A percentile compares a stretch with the other conserved stretches of the same genome.
Conservation (phyloP, 1,140 invertebrate genomes). For the Cydia amplana region DNA sequence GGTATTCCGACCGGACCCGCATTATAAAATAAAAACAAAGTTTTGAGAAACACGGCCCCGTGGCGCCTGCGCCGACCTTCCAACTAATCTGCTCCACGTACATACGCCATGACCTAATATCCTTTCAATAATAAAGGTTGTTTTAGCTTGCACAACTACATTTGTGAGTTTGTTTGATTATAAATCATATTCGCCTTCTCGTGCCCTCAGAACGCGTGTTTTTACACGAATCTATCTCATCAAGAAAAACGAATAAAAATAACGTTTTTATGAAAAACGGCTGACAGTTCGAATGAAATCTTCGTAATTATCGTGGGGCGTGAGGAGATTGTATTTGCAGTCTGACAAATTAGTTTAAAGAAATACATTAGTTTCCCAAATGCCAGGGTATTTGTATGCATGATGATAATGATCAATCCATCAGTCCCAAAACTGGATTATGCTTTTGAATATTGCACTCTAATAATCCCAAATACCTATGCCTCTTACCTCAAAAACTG, state of each 20-base stretch:
- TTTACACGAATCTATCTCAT: constrained; percentile 61
- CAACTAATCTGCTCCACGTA: constrained; percentile 30
- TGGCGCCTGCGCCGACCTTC: constrained; percentile 62
- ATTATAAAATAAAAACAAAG: constrained; percentile 68
- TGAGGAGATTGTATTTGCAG: constrained; percentile 22
- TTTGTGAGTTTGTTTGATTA: constrained; percentile 41
- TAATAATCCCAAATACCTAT: background rate
- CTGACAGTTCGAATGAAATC: constrained; percentile 39
- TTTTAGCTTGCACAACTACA: background rate
- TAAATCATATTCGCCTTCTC: constrained; percentile 68
- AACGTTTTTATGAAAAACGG: constrained; percentile 44
- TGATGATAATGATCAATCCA: constrained; percentile 14
- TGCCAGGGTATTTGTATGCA: constrained; percentile 7
- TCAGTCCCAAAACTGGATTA: background rate
- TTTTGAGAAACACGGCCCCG: constrained; percentile 62
- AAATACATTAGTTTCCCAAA: background rate
- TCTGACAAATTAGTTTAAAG: constrained; percentile 27
- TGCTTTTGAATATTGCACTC: background rate
- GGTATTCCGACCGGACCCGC: constrained; percentile 63
- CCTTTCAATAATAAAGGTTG: background rate
- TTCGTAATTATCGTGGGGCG: constrained; percentile 36
- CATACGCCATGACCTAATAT: constrained; percentile 35
- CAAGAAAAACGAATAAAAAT: constrained; percentile 56
- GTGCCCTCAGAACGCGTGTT: constrained; percentile 61
- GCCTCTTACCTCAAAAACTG: no score